Percentiles rank a stretch among this genome's conserved stretches.
Evolutionary conservation across 1,140 invertebrate genomes (phyloP).

Genomic region (Hestina assimilis): DNA sequence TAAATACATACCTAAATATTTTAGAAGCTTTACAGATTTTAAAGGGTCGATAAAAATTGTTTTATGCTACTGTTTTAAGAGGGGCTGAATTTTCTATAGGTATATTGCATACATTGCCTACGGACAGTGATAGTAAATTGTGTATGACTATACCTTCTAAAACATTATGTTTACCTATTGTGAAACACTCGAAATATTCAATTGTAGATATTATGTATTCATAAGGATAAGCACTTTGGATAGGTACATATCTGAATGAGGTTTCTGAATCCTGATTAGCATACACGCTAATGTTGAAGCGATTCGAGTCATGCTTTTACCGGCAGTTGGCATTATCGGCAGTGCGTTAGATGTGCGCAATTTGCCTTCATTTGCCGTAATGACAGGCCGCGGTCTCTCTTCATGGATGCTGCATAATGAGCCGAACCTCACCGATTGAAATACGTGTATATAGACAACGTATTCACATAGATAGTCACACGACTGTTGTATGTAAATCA

Average conservation of each 20-base stretch:
- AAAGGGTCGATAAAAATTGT: no score
- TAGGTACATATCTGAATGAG: not conserved
- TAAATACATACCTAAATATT: no score
- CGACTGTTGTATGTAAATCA: not conserved
- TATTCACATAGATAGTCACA: not conserved
- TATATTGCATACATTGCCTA: no score
- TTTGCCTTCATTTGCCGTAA: conserved; percentile 75
- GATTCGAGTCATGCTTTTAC: conserved; percentile 51
- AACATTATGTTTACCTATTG: no score
- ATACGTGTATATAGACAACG: not conserved
- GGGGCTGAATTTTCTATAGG: no score
- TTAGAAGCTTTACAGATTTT: no score
- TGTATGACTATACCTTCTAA: no score
- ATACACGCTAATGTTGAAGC: conserved; percentile 47
- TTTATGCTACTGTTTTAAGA: no score
- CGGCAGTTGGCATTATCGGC: conserved; percentile 58
- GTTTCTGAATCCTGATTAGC: conserved; percentile 41
- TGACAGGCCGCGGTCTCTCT: conserved; percentile 69
- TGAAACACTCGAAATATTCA: no score
- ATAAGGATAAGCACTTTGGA: not conserved
- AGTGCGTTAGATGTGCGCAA: conserved; percentile 73
- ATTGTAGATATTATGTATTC: no score
- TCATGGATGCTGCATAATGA: conserved; percentile 66
- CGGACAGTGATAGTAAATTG: no score
- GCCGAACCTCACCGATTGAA: conserved; percentile 54